A percentile compares a stretch with the other conserved stretches of the same genome.
phyloP scores from a whole-genome alignment of 1,140 invertebrate genomes.

The Ceratosolen solmsi region DNA sequence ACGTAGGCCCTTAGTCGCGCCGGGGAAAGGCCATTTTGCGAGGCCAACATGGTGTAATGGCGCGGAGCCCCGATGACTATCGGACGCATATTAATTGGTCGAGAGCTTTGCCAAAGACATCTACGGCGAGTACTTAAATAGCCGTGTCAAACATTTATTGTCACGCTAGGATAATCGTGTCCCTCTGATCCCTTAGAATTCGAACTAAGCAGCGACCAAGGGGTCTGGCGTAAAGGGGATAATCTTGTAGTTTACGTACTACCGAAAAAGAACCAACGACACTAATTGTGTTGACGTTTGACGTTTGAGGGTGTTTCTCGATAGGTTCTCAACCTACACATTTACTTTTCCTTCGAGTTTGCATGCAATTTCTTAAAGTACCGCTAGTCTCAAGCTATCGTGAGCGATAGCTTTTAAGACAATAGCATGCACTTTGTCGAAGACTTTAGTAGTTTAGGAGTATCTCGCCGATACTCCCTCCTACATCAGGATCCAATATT shows the following conservation, averaged over 20 bases:
- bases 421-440: conserved; percentile 22
- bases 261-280: background rate
- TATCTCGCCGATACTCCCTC: background rate
- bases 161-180: background rate
- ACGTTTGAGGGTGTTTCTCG: background rate
- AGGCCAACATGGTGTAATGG: background rate
- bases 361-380: conserved; percentile 21
- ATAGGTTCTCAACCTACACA: background rate
- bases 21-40: background rate
- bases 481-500: background rate
- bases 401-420: conserved; percentile 19
- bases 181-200: too few species aligned
- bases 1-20: background rate
- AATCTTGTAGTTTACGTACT: background rate
- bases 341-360: background rate
- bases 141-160: background rate
- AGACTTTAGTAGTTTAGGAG: conserved; percentile 11
- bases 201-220: background rate
- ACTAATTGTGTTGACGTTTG: background rate
- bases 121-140: background rate
- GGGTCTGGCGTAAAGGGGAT: background rate
- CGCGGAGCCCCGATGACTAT: background rate
- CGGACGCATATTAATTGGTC: background rate
- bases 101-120: background rate
- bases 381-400: background rate